Conservation (phyloP, 2,888 invertebrate genomes). For the Ennomos fuscantarius region DNA sequence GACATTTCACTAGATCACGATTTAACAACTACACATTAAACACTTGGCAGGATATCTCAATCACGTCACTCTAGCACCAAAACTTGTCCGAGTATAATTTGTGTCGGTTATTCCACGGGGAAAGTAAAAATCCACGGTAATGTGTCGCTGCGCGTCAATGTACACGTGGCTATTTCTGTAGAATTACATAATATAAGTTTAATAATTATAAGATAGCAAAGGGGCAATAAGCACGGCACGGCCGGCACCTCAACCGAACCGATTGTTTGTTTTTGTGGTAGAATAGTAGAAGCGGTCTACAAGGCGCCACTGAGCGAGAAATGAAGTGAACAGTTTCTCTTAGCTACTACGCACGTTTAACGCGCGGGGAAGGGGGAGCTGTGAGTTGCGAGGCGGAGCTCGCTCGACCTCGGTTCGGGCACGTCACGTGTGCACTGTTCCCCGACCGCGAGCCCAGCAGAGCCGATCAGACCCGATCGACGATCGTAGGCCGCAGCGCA, state of each 20-base stretch:
- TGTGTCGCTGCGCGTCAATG: constrained; percentile 35
- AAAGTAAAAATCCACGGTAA: neutral
- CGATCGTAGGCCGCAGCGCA: too few relatives aligned
- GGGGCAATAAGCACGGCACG: constrained; percentile 43
- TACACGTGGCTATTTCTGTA: constrained; percentile 73
- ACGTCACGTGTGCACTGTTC: constrained; percentile 74
- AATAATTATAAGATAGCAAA: constrained; percentile 43
- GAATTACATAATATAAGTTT: constrained; percentile 66
- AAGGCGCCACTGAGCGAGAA: constrained; percentile 48
- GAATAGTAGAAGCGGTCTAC: constrained; percentile 20
- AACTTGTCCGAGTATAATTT: neutral
- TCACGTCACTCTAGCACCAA: constrained; percentile 18
- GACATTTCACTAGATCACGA: constrained; percentile 21
- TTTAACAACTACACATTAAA: constrained; percentile 3
- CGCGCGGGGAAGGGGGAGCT: constrained; percentile 48
- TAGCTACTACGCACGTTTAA: constrained; percentile 26
- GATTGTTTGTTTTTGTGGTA: constrained; percentile 35
- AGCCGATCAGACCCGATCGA: too few relatives aligned
- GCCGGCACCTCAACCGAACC: constrained; percentile 35
- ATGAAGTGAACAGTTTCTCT: constrained; percentile 50
- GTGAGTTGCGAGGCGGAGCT: constrained; percentile 46
- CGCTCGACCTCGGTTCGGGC: constrained; percentile 46
- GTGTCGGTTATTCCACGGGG: neutral
- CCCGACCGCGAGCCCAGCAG: neutral
- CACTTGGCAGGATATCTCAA: constrained; percentile 4